A percentile compares a stretch with the other conserved stretches of the same genome.
Conservation (phyloP, 2,113 vertebrate species). For the Lycocorax pyrrhopterus region DNA sequence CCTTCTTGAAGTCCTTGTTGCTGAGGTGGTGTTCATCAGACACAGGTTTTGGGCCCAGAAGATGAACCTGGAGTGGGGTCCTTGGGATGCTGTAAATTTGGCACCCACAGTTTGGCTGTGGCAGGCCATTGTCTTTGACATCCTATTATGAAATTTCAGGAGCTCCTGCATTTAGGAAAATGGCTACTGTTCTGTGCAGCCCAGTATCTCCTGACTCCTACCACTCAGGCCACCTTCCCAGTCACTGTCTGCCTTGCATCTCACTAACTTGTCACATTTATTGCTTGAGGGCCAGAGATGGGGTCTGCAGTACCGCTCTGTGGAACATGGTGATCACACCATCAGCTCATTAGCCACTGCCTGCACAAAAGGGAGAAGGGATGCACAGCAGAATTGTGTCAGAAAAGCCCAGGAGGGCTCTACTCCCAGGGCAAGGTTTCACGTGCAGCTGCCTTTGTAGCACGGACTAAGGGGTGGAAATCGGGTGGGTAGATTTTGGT, state of each 20-base stretch:
- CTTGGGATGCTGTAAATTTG: not conserved
- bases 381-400: not conserved
- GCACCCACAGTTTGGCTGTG: not conserved
- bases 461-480: not conserved
- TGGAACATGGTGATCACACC: not conserved
- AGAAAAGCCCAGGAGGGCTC: not conserved
- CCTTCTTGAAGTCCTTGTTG: not conserved
- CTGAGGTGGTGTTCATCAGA: not conserved
- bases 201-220: not conserved
- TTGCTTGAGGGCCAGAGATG: not conserved
- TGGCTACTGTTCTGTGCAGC: not conserved
- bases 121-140: not conserved
- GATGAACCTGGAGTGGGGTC: not conserved
- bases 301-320: not conserved
- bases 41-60: not conserved
- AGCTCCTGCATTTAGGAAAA: not conserved
- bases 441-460: rapidly evolving
- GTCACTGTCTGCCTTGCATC: not conserved
- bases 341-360: not conserved
- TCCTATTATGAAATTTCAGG: not conserved
- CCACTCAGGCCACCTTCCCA: not conserved
- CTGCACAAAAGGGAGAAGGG: not conserved
- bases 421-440: not conserved
- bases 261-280: not conserved
- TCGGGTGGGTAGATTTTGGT: not conserved